These are phyloP conservation scores for Saturnia pavonia DNA, from an alignment of 2,888 invertebrate genomes.

Conservation along the genomic window DNA sequence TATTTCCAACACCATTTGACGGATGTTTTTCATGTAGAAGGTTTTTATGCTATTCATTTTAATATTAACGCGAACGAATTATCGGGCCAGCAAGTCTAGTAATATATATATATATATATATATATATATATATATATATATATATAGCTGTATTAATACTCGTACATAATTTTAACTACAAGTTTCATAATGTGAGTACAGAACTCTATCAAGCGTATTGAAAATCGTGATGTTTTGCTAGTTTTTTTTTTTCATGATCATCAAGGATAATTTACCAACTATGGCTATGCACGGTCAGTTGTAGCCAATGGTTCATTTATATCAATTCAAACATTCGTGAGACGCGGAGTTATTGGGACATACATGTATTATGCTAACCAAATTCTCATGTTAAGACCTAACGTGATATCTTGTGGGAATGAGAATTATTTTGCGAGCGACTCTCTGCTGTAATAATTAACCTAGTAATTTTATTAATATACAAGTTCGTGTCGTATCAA, in stretches of 20 bases:
- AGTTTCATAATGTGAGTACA: conserved; percentile 8
- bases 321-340: conserved; percentile 54
- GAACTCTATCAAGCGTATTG: conserved; percentile 23
- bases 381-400: conserved; percentile 22
- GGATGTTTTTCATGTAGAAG: no score
- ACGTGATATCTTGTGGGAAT: conserved; percentile 16
- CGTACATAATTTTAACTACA: neutral
- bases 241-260: conserved; percentile 33
- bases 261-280: conserved; percentile 45
- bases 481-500: neutral
- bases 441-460: neutral
- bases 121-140: no score
- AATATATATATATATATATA: no score
- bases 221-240: conserved; percentile 32
- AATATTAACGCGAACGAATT: no score
- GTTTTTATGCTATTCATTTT: no score
- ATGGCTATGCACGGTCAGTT: conserved; percentile 39
- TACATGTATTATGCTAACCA: conserved; percentile 30
- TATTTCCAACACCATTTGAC: no score
- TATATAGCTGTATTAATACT: neutral
- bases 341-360: conserved; percentile 43
- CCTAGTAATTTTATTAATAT: neutral
- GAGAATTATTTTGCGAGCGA: neutral
- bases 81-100: no score
- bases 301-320: conserved; percentile 42